Evolutionary conservation across 2,113 vertebrate species (phyloP).

Genomic region (Phrynocephalus versicolor): DNA sequence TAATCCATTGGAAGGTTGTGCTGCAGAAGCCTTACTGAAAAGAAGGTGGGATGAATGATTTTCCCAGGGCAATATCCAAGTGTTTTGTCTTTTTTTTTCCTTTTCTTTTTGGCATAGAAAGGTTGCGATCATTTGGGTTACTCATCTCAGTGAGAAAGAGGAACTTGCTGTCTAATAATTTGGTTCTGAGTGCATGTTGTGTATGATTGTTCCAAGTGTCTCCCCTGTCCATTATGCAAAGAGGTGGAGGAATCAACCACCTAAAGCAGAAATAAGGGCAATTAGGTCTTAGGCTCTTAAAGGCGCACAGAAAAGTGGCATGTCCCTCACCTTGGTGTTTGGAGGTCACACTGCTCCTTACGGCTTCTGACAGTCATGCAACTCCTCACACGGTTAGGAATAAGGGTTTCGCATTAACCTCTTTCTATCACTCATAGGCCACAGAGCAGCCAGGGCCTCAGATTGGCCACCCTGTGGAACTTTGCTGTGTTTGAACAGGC

Average conservation of each 20-base stretch:
- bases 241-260: neutral
- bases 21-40: neutral
- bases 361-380: neutral
- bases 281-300: conserved; percentile 20
- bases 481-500: conserved; percentile 53
- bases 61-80: neutral
- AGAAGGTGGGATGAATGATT: neutral
- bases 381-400: conserved; percentile 20
- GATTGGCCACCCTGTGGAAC: conserved; percentile 42
- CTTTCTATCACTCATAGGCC: conserved; percentile 57
- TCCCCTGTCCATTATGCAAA: neutral
- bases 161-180: neutral
- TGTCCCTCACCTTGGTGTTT: conserved; percentile 3
- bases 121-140: neutral
- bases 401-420: conserved; percentile 48
- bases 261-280: neutral
- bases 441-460: conserved; percentile 15
- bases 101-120: neutral
- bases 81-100: neutral
- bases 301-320: conserved; percentile 3
- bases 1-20: neutral
- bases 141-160: neutral
- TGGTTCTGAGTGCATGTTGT: neutral
- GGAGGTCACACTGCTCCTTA: conserved; percentile 14
- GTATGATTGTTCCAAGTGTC: neutral